These are phyloP conservation scores for Parelbella ahira DNA, from an alignment of 2,888 invertebrate genomes.

Conservation along the genomic window DNA sequence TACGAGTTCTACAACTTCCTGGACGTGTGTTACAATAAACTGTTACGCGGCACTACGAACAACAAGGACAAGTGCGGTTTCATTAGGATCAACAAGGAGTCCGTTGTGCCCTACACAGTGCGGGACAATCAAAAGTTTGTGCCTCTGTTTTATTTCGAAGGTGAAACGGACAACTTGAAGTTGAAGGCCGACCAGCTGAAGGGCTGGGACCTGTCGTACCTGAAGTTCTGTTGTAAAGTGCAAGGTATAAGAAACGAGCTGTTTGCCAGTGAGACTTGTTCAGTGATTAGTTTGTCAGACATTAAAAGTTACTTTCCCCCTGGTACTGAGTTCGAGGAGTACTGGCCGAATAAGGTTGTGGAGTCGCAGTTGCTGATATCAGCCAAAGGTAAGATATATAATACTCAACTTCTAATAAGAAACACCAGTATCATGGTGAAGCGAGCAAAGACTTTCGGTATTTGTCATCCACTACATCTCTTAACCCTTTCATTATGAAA, in stretches of 20 bases:
- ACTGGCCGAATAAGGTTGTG: constrained; percentile 94
- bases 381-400: constrained; percentile 82
- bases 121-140: constrained; percentile 92
- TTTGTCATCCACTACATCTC: too few species aligned
- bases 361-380: constrained; percentile 89
- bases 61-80: constrained; percentile 93
- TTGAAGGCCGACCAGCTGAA: constrained; percentile 92
- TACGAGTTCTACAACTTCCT: constrained; percentile 94
- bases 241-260: constrained; percentile 95
- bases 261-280: constrained; percentile 94
- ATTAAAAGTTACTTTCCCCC: constrained; percentile 95
- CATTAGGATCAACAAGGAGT: constrained; percentile 94
- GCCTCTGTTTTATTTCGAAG: constrained; percentile 92
- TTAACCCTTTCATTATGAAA: too few species aligned
- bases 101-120: constrained; percentile 95
- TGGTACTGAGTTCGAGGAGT: constrained; percentile 94
- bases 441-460: too few species aligned
- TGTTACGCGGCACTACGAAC: constrained; percentile 85
- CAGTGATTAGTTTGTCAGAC: constrained; percentile 93
- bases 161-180: constrained; percentile 94
- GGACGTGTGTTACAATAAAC: constrained; percentile 92
- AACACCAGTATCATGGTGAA: too few species aligned
- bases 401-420: too few species aligned
- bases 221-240: constrained; percentile 97
- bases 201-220: constrained; percentile 95